Conservation (phyloP, 2,888 invertebrate species). For the Horisme vitalbata region DNA sequence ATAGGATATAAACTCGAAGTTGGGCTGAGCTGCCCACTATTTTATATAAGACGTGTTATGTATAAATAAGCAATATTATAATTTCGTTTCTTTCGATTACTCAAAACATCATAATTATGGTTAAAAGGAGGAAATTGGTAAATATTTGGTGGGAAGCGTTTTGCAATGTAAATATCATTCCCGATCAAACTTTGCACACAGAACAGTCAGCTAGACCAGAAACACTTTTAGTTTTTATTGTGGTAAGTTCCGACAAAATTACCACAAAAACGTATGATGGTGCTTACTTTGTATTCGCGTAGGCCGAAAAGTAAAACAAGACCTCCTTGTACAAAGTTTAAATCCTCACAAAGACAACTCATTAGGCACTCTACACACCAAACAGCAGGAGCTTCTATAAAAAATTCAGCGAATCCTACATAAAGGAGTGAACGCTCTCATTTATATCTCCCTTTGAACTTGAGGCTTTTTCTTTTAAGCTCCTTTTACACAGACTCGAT, state of each 20-base stretch:
- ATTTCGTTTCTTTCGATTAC: too few species aligned
- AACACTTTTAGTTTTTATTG: neutral
- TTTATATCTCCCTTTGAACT: conserved; percentile 63
- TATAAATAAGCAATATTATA: too few species aligned
- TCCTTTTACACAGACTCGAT: conserved; percentile 34
- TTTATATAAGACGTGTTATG: too few species aligned
- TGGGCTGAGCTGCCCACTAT: too few species aligned
- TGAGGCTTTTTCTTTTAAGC: conserved; percentile 59
- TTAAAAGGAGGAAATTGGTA: too few species aligned
- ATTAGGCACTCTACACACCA: conserved; percentile 63
- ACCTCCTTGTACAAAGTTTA: conserved; percentile 50
- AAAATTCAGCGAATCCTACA: conserved; percentile 60
- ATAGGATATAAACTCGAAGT: too few species aligned
- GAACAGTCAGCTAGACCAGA: neutral
- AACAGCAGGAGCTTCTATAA: conserved; percentile 56
- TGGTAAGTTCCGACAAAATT: neutral
- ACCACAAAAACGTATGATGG: conserved; percentile 11
- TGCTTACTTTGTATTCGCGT: conserved; percentile 28
- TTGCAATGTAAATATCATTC: too few species aligned
- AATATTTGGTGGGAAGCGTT: too few species aligned
- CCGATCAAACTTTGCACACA: neutral
- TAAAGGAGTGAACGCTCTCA: conserved; percentile 51
- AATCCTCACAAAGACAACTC: conserved; percentile 61
- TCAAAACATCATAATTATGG: too few species aligned
- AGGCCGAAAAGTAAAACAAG: conserved; percentile 43